Evolutionary conservation across 2,797 vertebrate genomes (phyloP).

Genomic region (Sebastes taczanowskii): DNA sequence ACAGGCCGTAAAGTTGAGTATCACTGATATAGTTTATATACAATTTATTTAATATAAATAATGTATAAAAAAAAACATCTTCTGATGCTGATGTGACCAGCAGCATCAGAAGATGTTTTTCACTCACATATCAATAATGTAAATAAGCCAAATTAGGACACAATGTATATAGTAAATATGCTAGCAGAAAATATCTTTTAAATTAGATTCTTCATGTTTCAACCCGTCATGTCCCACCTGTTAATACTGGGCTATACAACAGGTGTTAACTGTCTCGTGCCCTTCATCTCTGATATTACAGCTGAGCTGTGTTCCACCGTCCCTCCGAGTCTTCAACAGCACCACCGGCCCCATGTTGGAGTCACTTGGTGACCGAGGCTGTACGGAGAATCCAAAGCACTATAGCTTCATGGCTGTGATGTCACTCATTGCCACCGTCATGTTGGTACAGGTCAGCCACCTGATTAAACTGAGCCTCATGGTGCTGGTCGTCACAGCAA

Average conservation of each 20-base stretch:
- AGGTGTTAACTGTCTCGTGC: neutral
- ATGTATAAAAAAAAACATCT: too few species aligned
- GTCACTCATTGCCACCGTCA: slow-evolving; percentile 89
- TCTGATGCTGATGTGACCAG: too few species aligned
- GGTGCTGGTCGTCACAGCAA: slow-evolving; percentile 87
- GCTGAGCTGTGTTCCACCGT: slow-evolving; percentile 89
- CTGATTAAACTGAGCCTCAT: slow-evolving; percentile 94
- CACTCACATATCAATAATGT: neutral
- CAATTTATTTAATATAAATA: neutral
- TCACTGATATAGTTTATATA: too few species aligned
- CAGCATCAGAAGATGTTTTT: too few species aligned
- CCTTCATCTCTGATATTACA: slow-evolving; percentile 67
- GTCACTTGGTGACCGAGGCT: slow-evolving; percentile 71
- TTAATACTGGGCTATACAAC: neutral
- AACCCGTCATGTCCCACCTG: neutral
- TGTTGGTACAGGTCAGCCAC: slow-evolving; percentile 97
- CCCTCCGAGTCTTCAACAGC: slow-evolving; percentile 70
- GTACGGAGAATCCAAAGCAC: slow-evolving; percentile 89
- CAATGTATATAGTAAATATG: neutral
- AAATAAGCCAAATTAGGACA: neutral
- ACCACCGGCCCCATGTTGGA: slow-evolving; percentile 58
- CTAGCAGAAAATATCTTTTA: neutral
- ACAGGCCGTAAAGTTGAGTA: too few species aligned
- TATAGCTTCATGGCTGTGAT: slow-evolving; percentile 91
- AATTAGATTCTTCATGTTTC: neutral